Conservation (phyloP, 2,113 vertebrate species). For the Sceloporus undulatus region DNA sequence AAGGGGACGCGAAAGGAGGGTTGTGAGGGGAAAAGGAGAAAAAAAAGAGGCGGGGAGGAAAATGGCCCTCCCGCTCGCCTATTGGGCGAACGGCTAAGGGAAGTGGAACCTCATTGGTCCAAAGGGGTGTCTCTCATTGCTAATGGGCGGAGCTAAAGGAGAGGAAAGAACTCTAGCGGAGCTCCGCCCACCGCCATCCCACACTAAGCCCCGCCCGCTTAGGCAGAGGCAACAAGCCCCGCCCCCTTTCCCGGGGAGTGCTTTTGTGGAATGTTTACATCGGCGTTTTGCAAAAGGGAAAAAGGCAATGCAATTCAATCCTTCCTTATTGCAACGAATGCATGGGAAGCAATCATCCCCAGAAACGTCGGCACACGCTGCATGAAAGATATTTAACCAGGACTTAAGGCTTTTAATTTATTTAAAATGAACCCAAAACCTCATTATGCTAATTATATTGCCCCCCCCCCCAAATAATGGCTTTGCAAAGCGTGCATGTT, state of each 20-base stretch:
- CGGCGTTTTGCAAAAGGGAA: neutral
- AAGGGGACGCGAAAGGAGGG: conserved; percentile 49
- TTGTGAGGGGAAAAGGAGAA: neutral
- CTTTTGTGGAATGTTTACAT: conserved; percentile 72
- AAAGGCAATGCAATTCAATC: no score
- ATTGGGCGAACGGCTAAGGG: neutral
- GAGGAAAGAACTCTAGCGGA: no score
- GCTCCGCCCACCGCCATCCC: conserved; percentile 21
- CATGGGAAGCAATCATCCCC: neutral
- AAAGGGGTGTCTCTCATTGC: neutral
- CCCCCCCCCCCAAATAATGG: no score
- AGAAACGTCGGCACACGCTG: no score
- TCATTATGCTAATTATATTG: no score
- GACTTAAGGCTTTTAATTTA: no score
- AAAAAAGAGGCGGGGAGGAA: conserved; percentile 3
- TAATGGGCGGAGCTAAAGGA: neutral
- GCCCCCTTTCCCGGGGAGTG: conserved; percentile 46
- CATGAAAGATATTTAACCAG: no score
- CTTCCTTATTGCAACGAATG: neutral
- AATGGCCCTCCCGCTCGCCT: neutral
- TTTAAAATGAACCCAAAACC: no score
- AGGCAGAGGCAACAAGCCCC: neutral
- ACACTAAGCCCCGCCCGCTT: conserved; percentile 23
- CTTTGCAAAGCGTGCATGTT: no score
- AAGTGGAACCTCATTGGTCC: neutral